These are phyloP conservation scores for Zygogramma bicolorata DNA, from an alignment of 2,888 invertebrate species.

Conservation along the genomic window DNA sequence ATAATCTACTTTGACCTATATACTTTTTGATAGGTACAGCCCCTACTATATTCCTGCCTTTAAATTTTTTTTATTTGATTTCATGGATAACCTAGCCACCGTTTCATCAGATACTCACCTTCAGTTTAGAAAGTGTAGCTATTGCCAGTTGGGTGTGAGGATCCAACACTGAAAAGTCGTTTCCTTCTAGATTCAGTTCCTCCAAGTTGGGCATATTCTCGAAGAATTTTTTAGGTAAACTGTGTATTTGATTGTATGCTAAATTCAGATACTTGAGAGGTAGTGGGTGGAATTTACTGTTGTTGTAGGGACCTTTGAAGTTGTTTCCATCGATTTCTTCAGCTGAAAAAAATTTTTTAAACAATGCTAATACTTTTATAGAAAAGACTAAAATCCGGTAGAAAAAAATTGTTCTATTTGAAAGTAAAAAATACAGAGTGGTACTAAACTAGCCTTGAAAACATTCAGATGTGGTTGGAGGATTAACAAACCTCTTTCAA, in stretches of 20 bases:
- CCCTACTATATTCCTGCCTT: no score
- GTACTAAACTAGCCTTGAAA: no score
- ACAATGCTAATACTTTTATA: not conserved
- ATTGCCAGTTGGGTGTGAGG: slow-evolving; percentile 72
- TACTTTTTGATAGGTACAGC: no score
- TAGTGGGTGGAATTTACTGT: slow-evolving; percentile 70
- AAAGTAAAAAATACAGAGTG: no score
- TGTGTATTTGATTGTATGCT: slow-evolving; percentile 75
- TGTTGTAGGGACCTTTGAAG: slow-evolving; percentile 76
- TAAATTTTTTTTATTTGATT: no score
- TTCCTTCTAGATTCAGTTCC: slow-evolving; percentile 73
- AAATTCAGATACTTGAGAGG: slow-evolving; percentile 73
- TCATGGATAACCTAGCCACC: no score
- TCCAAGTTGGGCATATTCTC: slow-evolving; percentile 74
- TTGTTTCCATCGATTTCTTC: slow-evolving; percentile 74
- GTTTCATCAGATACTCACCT: slow-evolving; percentile 65
- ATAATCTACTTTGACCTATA: no score
- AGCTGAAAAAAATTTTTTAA: slow-evolving; percentile 62
- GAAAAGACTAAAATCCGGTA: not conserved
- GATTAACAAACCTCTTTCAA: no score
- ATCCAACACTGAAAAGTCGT: slow-evolving; percentile 73
- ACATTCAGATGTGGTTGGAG: no score
- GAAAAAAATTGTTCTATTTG: no score
- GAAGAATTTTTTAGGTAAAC: slow-evolving; percentile 73
- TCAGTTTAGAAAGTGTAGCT: slow-evolving; percentile 69